Conservation (phyloP, 2,797 vertebrate genomes). For the Danio jaintianensis region DNA sequence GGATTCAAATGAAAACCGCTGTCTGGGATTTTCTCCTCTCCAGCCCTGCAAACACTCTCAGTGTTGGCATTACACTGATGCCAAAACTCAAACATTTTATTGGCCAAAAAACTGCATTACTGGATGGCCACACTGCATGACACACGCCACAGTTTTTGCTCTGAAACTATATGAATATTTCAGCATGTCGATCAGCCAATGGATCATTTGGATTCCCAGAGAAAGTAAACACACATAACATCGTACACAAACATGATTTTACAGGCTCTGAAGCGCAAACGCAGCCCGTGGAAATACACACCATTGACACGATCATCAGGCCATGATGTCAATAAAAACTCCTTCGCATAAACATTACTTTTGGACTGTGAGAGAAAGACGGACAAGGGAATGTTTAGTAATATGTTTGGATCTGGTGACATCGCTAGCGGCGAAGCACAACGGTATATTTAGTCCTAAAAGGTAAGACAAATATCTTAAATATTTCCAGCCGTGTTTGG, state of each 20-base stretch:
- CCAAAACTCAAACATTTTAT: constrained; percentile 44
- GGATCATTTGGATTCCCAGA: constrained; percentile 41
- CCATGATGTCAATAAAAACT: constrained; percentile 49
- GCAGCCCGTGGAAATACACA: constrained; percentile 37
- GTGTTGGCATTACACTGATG: constrained; percentile 42
- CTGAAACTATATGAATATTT: constrained; percentile 50
- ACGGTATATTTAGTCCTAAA: constrained; percentile 10
- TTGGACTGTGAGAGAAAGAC: constrained; percentile 14
- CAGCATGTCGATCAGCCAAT: constrained; percentile 45
- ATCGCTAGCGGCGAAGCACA: constrained; percentile 1
- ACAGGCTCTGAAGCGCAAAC: constrained; percentile 35
- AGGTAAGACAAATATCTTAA: constrained; percentile 24
- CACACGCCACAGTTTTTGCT: constrained; percentile 44
- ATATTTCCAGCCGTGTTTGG: not conserved
- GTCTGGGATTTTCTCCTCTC: constrained; percentile 36
- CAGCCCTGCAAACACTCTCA: constrained; percentile 20
- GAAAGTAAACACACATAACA: constrained; percentile 49
- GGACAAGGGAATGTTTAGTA: constrained; percentile 32
- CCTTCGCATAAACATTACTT: constrained; percentile 38
- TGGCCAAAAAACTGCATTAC: constrained; percentile 5
- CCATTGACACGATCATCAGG: constrained; percentile 46
- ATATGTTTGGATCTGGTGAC: constrained; percentile 39
- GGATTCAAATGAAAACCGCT: not conserved
- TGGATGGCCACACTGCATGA: constrained; percentile 29
- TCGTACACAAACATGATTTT: constrained; percentile 43